Conservation (phyloP, 2,888 invertebrate genomes). For the Sipha maydis region DNA sequence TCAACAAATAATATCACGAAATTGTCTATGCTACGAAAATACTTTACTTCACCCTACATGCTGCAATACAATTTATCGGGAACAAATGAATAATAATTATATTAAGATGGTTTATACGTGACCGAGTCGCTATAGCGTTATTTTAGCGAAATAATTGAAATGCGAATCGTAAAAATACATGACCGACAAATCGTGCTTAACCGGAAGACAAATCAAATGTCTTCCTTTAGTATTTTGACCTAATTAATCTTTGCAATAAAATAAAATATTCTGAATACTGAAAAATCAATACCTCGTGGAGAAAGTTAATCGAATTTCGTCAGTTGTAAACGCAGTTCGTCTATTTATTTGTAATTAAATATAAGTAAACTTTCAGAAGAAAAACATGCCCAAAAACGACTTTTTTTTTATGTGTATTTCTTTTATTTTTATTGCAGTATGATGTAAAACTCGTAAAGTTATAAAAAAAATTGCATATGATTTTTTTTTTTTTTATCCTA, state of each 20-base stretch:
- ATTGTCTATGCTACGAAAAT: too few relatives aligned
- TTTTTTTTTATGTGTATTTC: neutral
- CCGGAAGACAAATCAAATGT: too few relatives aligned
- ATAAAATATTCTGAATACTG: neutral
- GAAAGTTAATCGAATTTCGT: neutral
- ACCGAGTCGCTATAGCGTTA: too few relatives aligned
- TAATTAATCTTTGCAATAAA: neutral
- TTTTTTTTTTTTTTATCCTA: neutral
- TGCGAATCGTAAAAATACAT: too few relatives aligned
- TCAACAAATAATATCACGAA: too few relatives aligned
- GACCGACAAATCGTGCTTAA: too few relatives aligned
- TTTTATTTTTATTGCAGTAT: neutral
- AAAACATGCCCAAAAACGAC: neutral
- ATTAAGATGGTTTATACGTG: too few relatives aligned
- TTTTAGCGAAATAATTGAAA: too few relatives aligned
- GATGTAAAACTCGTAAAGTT: neutral
- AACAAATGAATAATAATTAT: too few relatives aligned
- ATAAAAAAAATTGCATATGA: neutral
- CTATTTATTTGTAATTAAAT: neutral
- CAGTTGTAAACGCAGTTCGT: neutral
- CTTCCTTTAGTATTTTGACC: neutral
- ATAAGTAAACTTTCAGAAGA: neutral
- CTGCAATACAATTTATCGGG: too few relatives aligned
- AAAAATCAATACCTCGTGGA: neutral
- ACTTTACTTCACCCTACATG: too few relatives aligned